phyloP scores from a whole-genome alignment of 2,888 invertebrate species.

The Rhyacophila evoluta region DNA sequence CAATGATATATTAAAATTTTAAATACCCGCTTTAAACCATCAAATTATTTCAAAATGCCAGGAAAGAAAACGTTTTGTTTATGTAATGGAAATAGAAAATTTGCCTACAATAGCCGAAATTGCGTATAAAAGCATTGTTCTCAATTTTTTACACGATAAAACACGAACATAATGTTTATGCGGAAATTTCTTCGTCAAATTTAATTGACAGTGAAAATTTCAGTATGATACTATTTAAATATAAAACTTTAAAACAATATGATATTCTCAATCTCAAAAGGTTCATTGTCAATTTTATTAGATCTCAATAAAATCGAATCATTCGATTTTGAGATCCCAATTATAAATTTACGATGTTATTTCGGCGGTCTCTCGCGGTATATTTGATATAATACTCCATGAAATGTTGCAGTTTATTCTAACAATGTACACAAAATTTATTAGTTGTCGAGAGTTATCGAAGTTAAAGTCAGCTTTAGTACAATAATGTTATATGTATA shows the following conservation, averaged over 20 bases:
- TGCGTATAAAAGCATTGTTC: slow-evolving; percentile 2
- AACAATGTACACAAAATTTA: background rate
- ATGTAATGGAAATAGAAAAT: slow-evolving; percentile 19
- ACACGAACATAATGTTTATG: slow-evolving; percentile 15
- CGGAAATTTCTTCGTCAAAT: slow-evolving; percentile 15
- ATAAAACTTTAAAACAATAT: background rate
- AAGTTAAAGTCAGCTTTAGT: too few species aligned
- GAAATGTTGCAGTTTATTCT: background rate
- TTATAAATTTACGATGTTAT: slow-evolving; percentile 13
- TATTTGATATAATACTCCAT: background rate
- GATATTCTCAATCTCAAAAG: background rate
- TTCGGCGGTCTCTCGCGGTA: background rate
- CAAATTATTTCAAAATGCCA: too few species aligned
- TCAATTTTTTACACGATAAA: slow-evolving; percentile 17
- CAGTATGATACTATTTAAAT: background rate
- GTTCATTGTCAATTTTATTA: background rate
- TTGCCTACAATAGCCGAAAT: slow-evolving; percentile 1
- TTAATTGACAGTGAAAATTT: slow-evolving; percentile 14
- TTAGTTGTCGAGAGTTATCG: too few species aligned
- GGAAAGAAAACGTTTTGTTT: background rate
- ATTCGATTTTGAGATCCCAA: background rate
- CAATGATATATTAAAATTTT: too few species aligned
- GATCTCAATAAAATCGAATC: too few species aligned
- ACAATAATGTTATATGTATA: too few species aligned
- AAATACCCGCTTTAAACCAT: too few species aligned